These are phyloP conservation scores for Ictidomys tridecemlineatus DNA, from an alignment of 2,113 vertebrate genomes.

Conservation along the genomic window DNA sequence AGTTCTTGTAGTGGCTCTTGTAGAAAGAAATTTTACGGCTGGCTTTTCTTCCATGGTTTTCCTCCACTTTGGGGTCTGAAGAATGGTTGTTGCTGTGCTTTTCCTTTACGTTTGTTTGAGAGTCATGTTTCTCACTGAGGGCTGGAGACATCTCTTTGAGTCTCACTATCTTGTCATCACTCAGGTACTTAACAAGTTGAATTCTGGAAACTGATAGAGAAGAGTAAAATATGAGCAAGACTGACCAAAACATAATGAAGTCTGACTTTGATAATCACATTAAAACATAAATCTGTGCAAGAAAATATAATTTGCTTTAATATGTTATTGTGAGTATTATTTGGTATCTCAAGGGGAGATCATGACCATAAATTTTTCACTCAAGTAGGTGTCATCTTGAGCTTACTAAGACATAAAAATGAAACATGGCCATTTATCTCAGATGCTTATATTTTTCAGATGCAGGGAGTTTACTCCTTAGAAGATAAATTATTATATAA, in stretches of 20 bases:
- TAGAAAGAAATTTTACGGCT: not conserved
- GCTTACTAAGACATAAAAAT: slow-evolving; percentile 37
- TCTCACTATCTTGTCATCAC: slow-evolving; percentile 94
- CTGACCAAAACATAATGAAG: slow-evolving; percentile 36
- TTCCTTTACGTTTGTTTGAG: slow-evolving; percentile 90
- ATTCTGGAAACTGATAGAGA: slow-evolving; percentile 83
- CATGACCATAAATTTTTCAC: slow-evolving; percentile 49
- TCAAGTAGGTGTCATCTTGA: not conserved
- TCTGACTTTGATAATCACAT: not conserved
- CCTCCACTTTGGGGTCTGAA: not conserved
- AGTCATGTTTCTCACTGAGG: slow-evolving; percentile 90
- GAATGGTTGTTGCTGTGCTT: slow-evolving; percentile 87
- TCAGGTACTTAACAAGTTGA: slow-evolving; percentile 93
- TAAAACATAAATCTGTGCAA: not conserved
- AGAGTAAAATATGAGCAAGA: slow-evolving; percentile 63
- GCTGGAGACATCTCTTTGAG: slow-evolving; percentile 92
- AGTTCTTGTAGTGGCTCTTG: not conserved
- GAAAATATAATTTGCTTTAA: not conserved
- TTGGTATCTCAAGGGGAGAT: slow-evolving; percentile 47
- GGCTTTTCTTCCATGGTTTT: not conserved
- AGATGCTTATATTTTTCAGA: slow-evolving; percentile 44
- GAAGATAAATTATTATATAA: not conserved
- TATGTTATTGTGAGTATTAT: not conserved
- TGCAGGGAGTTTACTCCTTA: slow-evolving; percentile 11
- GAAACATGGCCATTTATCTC: slow-evolving; percentile 36